These are phyloP conservation scores for Hydrolagus affinis DNA, from an alignment of 2,113 vertebrate species.

Conservation along the genomic window DNA sequence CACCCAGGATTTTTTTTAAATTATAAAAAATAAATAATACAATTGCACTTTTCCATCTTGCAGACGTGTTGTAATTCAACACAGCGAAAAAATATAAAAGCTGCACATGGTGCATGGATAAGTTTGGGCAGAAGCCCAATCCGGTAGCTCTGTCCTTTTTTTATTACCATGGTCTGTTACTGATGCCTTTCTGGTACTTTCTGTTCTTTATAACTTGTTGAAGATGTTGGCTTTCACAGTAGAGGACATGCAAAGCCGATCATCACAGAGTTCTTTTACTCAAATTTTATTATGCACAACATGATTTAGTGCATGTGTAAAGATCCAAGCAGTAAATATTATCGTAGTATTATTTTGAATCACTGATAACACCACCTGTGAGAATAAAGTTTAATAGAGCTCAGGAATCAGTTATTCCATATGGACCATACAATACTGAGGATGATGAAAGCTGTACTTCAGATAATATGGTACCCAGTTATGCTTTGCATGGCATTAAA, in stretches of 20 bases:
- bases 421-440: no score
- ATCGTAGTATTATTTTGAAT: neutral
- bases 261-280: no score
- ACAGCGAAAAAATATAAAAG: neutral
- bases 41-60: neutral
- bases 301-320: neutral
- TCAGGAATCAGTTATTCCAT: neutral
- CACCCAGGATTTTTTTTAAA: no score
- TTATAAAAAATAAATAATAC: neutral
- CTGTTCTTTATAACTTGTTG: neutral
- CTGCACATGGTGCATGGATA: neutral
- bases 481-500: no score
- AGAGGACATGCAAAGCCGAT: neutral
- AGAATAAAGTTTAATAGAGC: neutral
- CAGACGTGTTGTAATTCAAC: neutral
- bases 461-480: no score
- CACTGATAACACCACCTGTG: neutral
- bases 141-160: neutral
- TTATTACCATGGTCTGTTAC: neutral
- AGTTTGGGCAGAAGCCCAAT: neutral
- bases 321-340: neutral
- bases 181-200: neutral
- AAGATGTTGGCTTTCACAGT: conserved; percentile 4
- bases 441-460: neutral
- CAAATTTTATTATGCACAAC: no score